Evolutionary conservation across 2,113 vertebrate species (phyloP), one percentile per base, ranked within the genome.

Genomic region (Campylorhamphus procurvoides): DNA sequence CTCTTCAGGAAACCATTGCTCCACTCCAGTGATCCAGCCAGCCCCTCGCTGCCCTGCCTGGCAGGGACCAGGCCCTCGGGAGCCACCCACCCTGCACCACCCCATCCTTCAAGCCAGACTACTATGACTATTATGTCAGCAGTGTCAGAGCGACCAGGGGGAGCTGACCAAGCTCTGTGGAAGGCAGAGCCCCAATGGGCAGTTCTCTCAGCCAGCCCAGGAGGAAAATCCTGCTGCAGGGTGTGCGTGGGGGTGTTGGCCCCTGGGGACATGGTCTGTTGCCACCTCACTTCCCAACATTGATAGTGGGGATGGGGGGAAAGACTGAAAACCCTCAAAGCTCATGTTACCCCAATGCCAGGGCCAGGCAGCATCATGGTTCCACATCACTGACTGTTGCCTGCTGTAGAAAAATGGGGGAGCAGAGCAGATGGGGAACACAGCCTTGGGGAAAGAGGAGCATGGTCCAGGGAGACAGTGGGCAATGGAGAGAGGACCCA

Each of bases 61-160:
- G 12, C 0, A 0, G 16, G 18, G 23, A 84, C 7, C 17, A 77
- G 5, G 5, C 10, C n/a, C 40, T 27, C 0, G 0, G 71, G 37
- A 77, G 17, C 28, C 8, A 6, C 64, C 58, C 27, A 24, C 18
- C 39, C 11, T 3, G 2, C 50, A 42, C 14, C 28, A 68, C 22
- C 25, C 28, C 11, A 8, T 37, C 55, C 55, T 60, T 67, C 2
- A 0, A 29, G 29, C 24, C 18, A 6, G 55, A 62, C 29, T 56
- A 35, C 47, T 35, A 18, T 1, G 39, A 76, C 44, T 25, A 27
- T 7, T 12, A 12, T 60, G 7, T 8, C 49, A 29, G 22, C 16
- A 40, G 23, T 9, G 14, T 9, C 66, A 60, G 23, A 42, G 35
- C 14, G 17, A 29, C 28, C 22, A 75, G 47, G 33, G 79, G 62